A percentile compares a stretch with the other conserved stretches of the same genome.
phyloP scores from a whole-genome alignment of 2,888 invertebrate genomes.

The Acrobasis suavella region DNA sequence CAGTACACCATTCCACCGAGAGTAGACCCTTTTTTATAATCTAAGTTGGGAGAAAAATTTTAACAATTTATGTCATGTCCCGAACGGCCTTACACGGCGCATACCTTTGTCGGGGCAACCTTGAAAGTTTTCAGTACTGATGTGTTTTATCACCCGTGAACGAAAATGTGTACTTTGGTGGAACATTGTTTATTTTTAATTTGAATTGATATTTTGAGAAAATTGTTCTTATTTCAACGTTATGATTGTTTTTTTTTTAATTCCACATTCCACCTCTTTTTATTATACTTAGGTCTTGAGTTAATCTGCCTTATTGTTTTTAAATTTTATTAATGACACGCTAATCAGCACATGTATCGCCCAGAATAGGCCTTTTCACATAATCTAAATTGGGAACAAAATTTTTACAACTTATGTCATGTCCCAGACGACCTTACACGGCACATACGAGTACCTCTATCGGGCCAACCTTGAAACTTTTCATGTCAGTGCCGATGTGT shows the following conservation, averaged over 20 bases:
- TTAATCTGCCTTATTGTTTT: too few species aligned
- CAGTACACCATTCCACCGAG: not conserved
- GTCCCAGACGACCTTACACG: not conserved
- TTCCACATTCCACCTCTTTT: too few species aligned
- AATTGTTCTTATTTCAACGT: too few species aligned
- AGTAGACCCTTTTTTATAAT: not conserved
- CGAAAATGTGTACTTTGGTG: not conserved
- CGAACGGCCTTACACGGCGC: not conserved
- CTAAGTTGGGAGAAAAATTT: not conserved
- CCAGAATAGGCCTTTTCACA: not conserved
- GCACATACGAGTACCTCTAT: not conserved
- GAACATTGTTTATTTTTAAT: not conserved
- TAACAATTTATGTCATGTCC: not conserved
- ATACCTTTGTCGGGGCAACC: not conserved
- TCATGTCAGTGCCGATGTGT: not conserved
- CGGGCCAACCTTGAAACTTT: not conserved
- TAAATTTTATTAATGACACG: too few species aligned
- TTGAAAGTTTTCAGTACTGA: not conserved
- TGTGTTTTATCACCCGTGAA: not conserved
- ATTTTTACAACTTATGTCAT: not conserved
- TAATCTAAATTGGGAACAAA: not conserved
- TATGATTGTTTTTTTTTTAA: too few species aligned
- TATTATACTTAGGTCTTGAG: too few species aligned
- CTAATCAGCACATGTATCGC: too few species aligned
- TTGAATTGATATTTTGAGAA: too few species aligned